These are phyloP conservation scores for Decapterus maruadsi DNA, from an alignment of 2,797 vertebrate species.

Conservation along the genomic window DNA sequence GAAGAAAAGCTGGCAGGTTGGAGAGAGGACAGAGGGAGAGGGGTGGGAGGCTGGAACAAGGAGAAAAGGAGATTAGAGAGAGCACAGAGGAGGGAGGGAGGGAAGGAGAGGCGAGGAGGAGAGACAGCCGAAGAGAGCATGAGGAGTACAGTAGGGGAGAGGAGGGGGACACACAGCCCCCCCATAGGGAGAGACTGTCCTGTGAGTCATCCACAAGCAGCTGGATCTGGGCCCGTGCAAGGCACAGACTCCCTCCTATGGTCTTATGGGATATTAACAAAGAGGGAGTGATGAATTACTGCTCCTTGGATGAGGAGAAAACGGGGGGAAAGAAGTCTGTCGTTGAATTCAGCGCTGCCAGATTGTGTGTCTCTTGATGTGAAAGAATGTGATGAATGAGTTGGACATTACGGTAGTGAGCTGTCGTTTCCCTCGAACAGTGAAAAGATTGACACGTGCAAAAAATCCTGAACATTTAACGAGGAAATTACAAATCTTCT, in stretches of 20 bases:
- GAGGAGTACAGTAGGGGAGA: conserved; percentile 38
- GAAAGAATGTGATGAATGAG: conserved; percentile 28
- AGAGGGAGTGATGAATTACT: conserved; percentile 59
- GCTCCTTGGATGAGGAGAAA: conserved; percentile 36
- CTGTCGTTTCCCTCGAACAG: conserved; percentile 5
- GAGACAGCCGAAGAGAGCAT: conserved; percentile 37
- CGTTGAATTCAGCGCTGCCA: conserved; percentile 31
- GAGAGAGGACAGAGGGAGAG: conserved; percentile 39
- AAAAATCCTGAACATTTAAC: conserved; percentile 31
- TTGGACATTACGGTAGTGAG: background rate
- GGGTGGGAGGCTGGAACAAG: conserved; percentile 46
- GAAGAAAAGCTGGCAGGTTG: conserved; percentile 54
- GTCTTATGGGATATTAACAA: conserved; percentile 56
- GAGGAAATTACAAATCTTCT: conserved; percentile 20
- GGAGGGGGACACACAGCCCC: conserved; percentile 33
- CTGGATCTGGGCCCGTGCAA: conserved; percentile 56
- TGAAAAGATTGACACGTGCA: conserved; percentile 11
- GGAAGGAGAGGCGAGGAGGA: conserved; percentile 9
- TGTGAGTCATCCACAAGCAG: conserved; percentile 67
- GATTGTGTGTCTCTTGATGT: conserved; percentile 48
- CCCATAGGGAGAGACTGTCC: conserved; percentile 49
- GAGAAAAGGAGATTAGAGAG: conserved; percentile 65
- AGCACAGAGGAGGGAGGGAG: conserved; percentile 34
- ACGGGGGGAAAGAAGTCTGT: conserved; percentile 22
- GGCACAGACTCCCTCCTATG: conserved; percentile 41